These are phyloP conservation scores for Leptoclinus maculatus DNA, from an alignment of 2,797 vertebrate genomes.

Conservation along the genomic window DNA sequence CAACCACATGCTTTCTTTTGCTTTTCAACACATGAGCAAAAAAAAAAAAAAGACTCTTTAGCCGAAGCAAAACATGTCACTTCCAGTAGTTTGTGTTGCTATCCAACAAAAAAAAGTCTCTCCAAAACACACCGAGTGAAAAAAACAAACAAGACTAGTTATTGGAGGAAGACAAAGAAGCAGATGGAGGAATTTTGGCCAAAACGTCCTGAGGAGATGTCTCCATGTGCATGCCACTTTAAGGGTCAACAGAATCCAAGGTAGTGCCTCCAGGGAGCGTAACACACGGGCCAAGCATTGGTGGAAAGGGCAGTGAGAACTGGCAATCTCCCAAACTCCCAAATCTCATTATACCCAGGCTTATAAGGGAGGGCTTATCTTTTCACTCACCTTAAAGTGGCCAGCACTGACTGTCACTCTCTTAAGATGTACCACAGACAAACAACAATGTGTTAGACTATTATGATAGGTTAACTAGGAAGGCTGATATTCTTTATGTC, in stretches of 20 bases:
- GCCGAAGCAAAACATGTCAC: slow-evolving; percentile 32
- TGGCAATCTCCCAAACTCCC: slow-evolving; percentile 63
- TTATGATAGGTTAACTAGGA: slow-evolving; percentile 1
- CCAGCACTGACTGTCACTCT: slow-evolving; percentile 62
- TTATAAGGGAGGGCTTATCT: slow-evolving; percentile 74
- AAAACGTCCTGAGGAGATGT: slow-evolving; percentile 42
- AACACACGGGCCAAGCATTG: slow-evolving; percentile 59
- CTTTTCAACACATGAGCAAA: background rate
- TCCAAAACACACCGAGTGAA: slow-evolving; percentile 5
- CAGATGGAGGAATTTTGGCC: slow-evolving; percentile 21
- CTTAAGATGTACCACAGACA: slow-evolving; percentile 27
- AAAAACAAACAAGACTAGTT: slow-evolving; percentile 26
- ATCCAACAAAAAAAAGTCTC: slow-evolving; percentile 30
- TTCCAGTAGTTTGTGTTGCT: slow-evolving; percentile 18
- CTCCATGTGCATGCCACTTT: slow-evolving; percentile 56
- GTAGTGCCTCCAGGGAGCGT: slow-evolving; percentile 61
- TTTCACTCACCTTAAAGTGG: slow-evolving; percentile 61
- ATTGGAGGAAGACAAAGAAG: slow-evolving; percentile 23
- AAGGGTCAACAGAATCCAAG: slow-evolving; percentile 61
- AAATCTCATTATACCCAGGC: slow-evolving; percentile 75
- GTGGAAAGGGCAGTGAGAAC: slow-evolving; percentile 62
- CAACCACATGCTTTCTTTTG: background rate
- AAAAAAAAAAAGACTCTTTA: slow-evolving; percentile 15
- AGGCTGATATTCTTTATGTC: background rate
- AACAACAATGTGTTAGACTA: slow-evolving; percentile 24